Base-by-base conservation (phyloP, 2,888 invertebrate species). In the Ophioninae sp. region DNA sequence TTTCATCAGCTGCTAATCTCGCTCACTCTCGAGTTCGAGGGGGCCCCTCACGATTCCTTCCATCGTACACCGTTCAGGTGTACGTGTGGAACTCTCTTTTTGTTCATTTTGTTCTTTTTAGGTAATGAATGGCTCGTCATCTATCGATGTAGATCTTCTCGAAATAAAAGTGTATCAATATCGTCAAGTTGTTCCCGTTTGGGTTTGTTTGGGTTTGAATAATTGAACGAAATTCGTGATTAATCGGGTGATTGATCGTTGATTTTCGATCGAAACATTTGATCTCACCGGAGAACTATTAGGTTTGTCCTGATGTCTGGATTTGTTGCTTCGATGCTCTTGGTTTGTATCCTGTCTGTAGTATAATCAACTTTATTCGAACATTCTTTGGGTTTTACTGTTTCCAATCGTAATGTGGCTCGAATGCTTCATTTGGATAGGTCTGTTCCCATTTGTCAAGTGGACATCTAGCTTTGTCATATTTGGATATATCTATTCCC, bases 1-100 rank as follows among this genome's bases (percentile, higher is more conserved):
- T 91, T 90, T 91, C 90, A 91, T 91, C 90, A 89, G 88, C 89
- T 89, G 89, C 89, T 91, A 91, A 90, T 91, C 89, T 89, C 83
- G 69, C 78, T 82, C 81, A 75, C 79, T 72, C 59, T 68, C 80
- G 39, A 82, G 82, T 30, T 30, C 30, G 30, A 30, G 83, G 77
- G 78, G 22, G n/a, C n/a, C 41, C 39, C 17, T 72, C 23, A 30
- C 72, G 37, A 72, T 72, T 7, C 22, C 22, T 22, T 39, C 7
- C 22, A 17, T 5, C 58, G 10, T 37, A 22, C 22, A 13, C 56
- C 59, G 22, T 72, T 72, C 41, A 51, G 44, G 23, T 17, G 6
- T 6, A 39, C n/a, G 82, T 79, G 13, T 51, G 17, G 78, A 81
- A 30, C 30, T 30, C 30, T 30, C 30, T 30, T 30, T 30, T 30